Evolutionary conservation across 2,797 vertebrate species (phyloP).

Genomic region (Eulemur rubriventer): DNA sequence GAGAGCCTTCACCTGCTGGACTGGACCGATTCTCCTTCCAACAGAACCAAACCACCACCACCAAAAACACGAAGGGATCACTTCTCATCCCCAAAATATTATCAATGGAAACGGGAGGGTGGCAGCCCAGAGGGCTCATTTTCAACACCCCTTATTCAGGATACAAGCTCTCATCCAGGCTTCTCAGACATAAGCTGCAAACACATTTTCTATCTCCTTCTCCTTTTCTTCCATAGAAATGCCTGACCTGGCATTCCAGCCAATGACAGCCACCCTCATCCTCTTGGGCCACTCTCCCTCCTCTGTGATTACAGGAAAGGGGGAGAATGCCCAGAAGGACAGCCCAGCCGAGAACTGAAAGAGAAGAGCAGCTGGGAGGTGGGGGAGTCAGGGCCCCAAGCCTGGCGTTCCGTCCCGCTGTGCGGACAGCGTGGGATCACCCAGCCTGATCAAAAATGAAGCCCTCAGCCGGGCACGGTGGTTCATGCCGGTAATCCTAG

Average conservation of each 20-base stretch:
- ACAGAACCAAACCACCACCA: not conserved
- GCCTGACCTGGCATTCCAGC: not conserved
- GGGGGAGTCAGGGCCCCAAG: not conserved
- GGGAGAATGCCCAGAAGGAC: not conserved
- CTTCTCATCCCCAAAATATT: not conserved
- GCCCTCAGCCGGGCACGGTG: fast-evolving
- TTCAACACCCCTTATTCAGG: not conserved
- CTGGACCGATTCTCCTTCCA: not conserved
- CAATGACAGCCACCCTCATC: not conserved
- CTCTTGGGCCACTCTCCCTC: not conserved
- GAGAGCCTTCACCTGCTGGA: not conserved
- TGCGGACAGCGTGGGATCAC: not conserved
- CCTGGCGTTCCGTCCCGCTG: not conserved
- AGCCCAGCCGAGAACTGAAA: not conserved
- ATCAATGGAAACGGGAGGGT: not conserved
- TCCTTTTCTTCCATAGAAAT: not conserved
- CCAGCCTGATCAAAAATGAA: not conserved
- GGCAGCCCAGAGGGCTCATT: not conserved
- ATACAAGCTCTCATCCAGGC: not conserved
- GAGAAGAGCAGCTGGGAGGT: not conserved
- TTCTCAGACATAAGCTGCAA: not conserved
- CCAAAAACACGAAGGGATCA: not conserved
- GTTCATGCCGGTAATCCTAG: too few relatives aligned
- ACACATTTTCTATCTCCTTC: not conserved
- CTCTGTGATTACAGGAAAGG: not conserved